Percentiles rank a stretch among this genome's conserved stretches.
Conservation (phyloP, 2,888 invertebrate genomes). For the Leptinotarsa haldemani region DNA sequence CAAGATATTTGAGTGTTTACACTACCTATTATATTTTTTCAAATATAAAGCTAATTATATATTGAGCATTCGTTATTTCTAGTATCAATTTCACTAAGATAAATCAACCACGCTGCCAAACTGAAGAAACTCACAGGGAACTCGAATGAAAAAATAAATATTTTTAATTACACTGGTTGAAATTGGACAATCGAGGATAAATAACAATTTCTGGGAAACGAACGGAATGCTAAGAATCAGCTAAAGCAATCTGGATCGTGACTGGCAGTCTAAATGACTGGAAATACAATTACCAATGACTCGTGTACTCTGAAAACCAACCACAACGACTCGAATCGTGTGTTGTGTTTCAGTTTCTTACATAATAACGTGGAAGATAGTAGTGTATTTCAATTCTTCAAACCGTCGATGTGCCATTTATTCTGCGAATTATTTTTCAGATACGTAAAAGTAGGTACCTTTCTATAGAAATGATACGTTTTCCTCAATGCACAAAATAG, state of each 20-base stretch:
- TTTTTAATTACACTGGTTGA: slow-evolving; percentile 39
- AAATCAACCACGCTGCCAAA: not conserved
- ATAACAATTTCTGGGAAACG: slow-evolving; percentile 48
- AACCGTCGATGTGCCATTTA: too few species aligned
- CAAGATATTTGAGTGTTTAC: too few species aligned
- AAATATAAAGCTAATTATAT: too few species aligned
- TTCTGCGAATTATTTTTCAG: too few species aligned
- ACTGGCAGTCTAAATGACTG: slow-evolving; percentile 47
- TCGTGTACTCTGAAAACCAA: slow-evolving; percentile 33
- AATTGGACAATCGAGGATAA: slow-evolving; percentile 46
- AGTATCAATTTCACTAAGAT: not conserved
- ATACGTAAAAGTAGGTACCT: too few species aligned
- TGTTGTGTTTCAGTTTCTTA: not conserved
- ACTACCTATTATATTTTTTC: too few species aligned
- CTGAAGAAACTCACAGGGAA: not conserved
- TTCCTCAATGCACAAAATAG: too few species aligned
- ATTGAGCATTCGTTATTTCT: not conserved
- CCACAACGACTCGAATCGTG: slow-evolving; percentile 28
- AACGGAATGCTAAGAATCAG: slow-evolving; percentile 46
- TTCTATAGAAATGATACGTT: too few species aligned
- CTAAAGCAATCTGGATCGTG: slow-evolving; percentile 50
- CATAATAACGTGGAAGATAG: too few species aligned
- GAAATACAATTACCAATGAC: slow-evolving; percentile 50
- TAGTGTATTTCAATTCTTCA: too few species aligned
- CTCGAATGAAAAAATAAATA: slow-evolving; percentile 31